Conservation (phyloP, 2,113 vertebrate genomes). For the Coryphaenoides rupestris region DNA sequence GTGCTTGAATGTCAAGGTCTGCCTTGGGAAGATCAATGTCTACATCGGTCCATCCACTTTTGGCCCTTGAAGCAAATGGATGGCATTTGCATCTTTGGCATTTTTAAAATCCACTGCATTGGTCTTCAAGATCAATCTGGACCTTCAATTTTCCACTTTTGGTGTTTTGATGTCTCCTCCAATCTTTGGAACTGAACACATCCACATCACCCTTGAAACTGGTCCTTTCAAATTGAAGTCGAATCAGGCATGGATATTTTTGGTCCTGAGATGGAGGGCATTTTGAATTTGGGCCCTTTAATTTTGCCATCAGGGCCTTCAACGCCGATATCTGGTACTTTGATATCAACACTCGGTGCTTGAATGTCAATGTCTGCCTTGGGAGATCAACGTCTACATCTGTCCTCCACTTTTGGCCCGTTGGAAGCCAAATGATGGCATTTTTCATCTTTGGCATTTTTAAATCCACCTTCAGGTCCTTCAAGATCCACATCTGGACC, state of each 20-base stretch:
- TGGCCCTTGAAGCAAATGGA: not conserved
- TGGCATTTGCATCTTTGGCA: not conserved
- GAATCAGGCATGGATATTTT: not conserved
- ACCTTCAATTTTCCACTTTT: not conserved
- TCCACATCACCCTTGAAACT: not conserved
- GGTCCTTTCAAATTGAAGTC: not conserved
- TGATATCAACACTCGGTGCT: not conserved
- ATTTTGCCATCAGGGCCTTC: not conserved
- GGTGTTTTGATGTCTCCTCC: not conserved
- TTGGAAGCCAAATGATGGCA: conserved; percentile 17
- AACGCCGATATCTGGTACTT: not conserved
- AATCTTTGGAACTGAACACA: not conserved
- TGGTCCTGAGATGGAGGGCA: not conserved
- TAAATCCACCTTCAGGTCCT: conserved; percentile 8
- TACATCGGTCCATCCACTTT: not conserved
- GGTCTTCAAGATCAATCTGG: not conserved
- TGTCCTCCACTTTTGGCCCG: conserved; percentile 15
- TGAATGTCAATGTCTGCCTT: conserved; percentile 4
- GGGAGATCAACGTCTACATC: not conserved
- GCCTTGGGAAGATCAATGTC: not conserved
- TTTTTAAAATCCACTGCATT: not conserved
- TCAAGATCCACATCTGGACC: conserved; percentile 14
- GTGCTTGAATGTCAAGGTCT: conserved; percentile 1
- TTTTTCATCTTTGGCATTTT: conserved; percentile 13
- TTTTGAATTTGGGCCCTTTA: not conserved